Evolutionary conservation across 2,888 invertebrate genomes (phyloP).

Genomic region (Petrolisthes manimaculis): DNA sequence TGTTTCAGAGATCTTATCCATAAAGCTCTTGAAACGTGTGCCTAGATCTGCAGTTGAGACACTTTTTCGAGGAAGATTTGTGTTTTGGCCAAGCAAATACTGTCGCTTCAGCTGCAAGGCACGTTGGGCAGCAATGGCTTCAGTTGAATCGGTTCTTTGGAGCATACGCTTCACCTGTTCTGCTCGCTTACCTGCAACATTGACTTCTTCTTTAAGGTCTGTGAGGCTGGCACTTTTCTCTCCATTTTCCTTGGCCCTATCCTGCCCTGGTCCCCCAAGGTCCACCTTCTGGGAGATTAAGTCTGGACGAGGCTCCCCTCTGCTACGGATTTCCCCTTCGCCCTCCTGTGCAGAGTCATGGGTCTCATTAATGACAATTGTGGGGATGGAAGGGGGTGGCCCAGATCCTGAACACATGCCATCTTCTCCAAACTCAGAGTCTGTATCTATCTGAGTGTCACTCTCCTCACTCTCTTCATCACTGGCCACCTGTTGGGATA

Average conservation of each 20-base stretch:
- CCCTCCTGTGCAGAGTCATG: slow-evolving; percentile 62
- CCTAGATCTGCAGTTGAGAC: slow-evolving; percentile 77
- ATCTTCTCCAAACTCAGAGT: slow-evolving; percentile 91
- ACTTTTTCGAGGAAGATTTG: slow-evolving; percentile 66
- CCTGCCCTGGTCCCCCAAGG: slow-evolving; percentile 25
- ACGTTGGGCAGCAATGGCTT: slow-evolving; percentile 88
- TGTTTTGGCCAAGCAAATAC: slow-evolving; percentile 77
- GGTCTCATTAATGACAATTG: slow-evolving; percentile 80
- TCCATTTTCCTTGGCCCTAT: slow-evolving; percentile 45
- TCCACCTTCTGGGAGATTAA: slow-evolving; percentile 42
- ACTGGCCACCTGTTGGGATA: slow-evolving; percentile 54
- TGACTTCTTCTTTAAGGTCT: slow-evolving; percentile 37
- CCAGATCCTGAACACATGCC: slow-evolving; percentile 75
- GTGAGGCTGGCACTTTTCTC: slow-evolving; percentile 63
- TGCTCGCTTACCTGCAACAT: slow-evolving; percentile 38
- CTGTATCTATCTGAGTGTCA: slow-evolving; percentile 91
- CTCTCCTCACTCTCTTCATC: slow-evolving; percentile 76
- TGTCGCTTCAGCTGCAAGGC: slow-evolving; percentile 88
- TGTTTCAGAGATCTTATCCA: slow-evolving; percentile 85
- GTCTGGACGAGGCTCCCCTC: slow-evolving; percentile 30
- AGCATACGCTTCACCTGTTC: slow-evolving; percentile 73
- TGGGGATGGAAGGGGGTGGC: slow-evolving; percentile 78
- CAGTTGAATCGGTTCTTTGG: slow-evolving; percentile 86
- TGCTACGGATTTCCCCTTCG: not conserved
- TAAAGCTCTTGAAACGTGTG: slow-evolving; percentile 85